Evolutionary conservation across 1,140 invertebrate species (phyloP).

Genomic region (Cardiocondyla obscurior): DNA sequence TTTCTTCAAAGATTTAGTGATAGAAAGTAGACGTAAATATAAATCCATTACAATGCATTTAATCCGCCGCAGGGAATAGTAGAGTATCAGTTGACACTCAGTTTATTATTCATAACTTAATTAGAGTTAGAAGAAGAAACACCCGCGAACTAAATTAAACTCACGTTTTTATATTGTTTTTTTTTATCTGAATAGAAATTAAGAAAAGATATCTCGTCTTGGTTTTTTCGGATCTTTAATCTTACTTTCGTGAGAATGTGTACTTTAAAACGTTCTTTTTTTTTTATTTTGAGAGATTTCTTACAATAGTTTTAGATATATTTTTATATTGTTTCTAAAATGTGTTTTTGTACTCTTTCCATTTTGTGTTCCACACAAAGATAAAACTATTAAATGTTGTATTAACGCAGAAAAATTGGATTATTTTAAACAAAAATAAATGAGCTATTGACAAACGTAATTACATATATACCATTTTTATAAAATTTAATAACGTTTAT

Average conservation of each 20-base stretch:
- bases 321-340: too few species aligned
- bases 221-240: not conserved
- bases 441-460: not conserved
- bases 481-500: not conserved
- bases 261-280: too few species aligned
- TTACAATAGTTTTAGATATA: too few species aligned
- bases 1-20: not conserved
- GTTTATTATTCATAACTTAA: not conserved
- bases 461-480: not conserved
- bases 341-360: not conserved
- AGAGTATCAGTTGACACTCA: not conserved
- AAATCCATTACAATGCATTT: not conserved
- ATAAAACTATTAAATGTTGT: not conserved
- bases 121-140: not conserved
- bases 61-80: not conserved
- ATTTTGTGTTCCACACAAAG: not conserved
- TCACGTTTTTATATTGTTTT: not conserved
- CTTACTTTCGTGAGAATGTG: too few species aligned
- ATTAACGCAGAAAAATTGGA: not conserved
- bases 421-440: conserved; percentile 7
- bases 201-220: not conserved
- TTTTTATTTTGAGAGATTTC: too few species aligned
- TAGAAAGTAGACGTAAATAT: not conserved
- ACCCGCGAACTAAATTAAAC: not conserved
- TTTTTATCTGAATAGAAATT: not conserved